Conservation (phyloP, 2,888 invertebrate genomes). For the Lepidochrysops patricia region DNA sequence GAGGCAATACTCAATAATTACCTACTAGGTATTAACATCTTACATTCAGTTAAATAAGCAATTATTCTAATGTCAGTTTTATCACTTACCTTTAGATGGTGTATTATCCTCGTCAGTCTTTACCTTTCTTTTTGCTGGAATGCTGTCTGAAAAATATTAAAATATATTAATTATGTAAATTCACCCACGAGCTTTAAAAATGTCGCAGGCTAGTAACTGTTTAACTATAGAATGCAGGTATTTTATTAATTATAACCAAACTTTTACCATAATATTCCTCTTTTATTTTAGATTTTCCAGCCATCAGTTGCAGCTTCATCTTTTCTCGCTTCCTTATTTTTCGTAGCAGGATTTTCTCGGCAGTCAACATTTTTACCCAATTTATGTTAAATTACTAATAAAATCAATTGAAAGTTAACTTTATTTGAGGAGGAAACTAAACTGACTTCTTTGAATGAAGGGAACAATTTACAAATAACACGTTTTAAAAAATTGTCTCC, state of each 20-base stretch:
- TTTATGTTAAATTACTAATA: background rate
- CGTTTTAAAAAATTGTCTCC: too few relatives aligned
- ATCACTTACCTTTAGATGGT: background rate
- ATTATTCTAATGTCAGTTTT: background rate
- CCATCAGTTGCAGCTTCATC: background rate
- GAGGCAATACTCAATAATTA: too few relatives aligned
- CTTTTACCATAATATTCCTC: background rate
- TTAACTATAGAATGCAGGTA: too few relatives aligned
- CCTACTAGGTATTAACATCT: background rate
- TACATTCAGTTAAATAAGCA: background rate
- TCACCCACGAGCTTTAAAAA: too few relatives aligned
- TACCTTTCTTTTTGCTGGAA: background rate
- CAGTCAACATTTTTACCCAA: background rate
- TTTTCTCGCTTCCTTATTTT: slow-evolving; percentile 8
- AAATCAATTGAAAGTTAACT: background rate
- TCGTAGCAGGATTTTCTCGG: background rate
- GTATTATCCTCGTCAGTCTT: background rate
- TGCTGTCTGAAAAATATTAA: background rate
- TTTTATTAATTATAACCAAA: background rate
- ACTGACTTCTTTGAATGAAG: too few relatives aligned
- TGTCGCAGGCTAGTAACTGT: too few relatives aligned
- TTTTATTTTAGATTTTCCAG: background rate
- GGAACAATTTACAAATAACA: too few relatives aligned
- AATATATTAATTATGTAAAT: too few relatives aligned
- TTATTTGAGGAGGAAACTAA: background rate